phyloP scores from a whole-genome alignment of 2,113 vertebrate genomes.

The Trogon surrucura region DNA sequence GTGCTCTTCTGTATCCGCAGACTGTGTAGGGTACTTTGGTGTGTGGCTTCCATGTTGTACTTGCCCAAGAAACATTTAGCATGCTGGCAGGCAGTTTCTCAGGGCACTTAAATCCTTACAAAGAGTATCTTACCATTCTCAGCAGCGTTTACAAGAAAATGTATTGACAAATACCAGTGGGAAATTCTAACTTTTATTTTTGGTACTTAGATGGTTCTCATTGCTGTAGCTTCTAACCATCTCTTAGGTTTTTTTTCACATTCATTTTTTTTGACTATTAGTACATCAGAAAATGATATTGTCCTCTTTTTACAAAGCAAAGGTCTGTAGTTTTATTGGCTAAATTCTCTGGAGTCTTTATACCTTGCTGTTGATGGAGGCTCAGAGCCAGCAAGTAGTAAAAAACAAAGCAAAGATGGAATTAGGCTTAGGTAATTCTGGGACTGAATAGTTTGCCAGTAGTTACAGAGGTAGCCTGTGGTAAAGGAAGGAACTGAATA shows the following conservation, averaged over 20 bases:
- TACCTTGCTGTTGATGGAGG: background rate
- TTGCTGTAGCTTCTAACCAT: background rate
- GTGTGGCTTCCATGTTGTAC: background rate
- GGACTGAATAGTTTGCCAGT: background rate
- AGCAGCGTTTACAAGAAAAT: background rate
- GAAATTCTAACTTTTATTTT: background rate
- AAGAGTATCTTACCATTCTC: background rate
- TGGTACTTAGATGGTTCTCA: background rate
- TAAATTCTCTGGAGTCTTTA: background rate
- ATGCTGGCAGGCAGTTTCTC: background rate
- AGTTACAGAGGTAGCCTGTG: background rate
- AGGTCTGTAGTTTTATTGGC: background rate
- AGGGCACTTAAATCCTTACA: background rate
- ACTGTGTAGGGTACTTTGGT: background rate
- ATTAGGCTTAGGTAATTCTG: background rate
- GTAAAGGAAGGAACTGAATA: background rate
- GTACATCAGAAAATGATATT: background rate
- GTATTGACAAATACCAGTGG: background rate
- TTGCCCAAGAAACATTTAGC: background rate
- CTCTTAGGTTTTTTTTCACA: background rate
- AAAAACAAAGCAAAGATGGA: background rate
- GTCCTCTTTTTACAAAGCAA: background rate
- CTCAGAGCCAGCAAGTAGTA: background rate
- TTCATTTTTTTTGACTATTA: background rate
- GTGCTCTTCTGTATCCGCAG: background rate